phyloP scores from a whole-genome alignment of 2,888 invertebrate species.

The Callosobruchus maculatus region DNA sequence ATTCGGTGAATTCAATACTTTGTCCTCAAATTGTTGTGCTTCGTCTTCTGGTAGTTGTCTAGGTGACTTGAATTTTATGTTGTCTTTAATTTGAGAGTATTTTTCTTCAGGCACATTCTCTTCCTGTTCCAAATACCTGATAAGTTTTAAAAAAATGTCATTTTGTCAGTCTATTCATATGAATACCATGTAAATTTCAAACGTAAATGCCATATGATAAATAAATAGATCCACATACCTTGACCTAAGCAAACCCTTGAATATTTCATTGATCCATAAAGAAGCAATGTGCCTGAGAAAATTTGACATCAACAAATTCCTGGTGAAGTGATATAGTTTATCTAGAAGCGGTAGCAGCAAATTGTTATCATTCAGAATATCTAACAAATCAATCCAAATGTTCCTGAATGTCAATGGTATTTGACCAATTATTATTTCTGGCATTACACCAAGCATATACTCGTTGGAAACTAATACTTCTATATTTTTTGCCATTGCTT shows the following conservation, averaged over 20 bases:
- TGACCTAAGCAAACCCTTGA: constrained; percentile 25
- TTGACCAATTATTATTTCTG: background rate
- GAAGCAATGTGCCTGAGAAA: constrained; percentile 28
- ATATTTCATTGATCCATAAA: constrained; percentile 37
- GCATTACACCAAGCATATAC: background rate
- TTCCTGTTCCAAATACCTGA: constrained; percentile 17
- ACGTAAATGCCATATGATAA: no score
- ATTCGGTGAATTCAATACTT: constrained; percentile 25
- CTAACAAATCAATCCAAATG: constrained; percentile 50
- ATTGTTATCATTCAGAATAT: constrained; percentile 51
- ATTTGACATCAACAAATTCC: constrained; percentile 15
- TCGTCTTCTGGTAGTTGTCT: constrained; percentile 20
- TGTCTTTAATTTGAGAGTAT: constrained; percentile 15
- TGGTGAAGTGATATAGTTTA: constrained; percentile 27
- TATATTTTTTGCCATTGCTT: constrained; percentile 14
- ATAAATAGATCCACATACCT: no score
- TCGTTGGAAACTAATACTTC: constrained; percentile 21
- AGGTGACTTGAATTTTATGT: constrained; percentile 18
- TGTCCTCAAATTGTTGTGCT: constrained; percentile 17
- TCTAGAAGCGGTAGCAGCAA: constrained; percentile 49
- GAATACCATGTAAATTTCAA: no score
- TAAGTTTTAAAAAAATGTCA: no score
- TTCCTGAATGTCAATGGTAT: constrained; percentile 36
- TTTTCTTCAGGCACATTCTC: constrained; percentile 15
- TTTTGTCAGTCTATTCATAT: no score